A percentile compares a stretch with the other conserved stretches of the same genome.
Conservation (phyloP, 1,140 invertebrate species). For the Drosophila melanogaster region Release_6_plus_ISO1_MT NT_033777.3:4335001-4335500, state of each 20-base stretch:
- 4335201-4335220: conserved; percentile 63
- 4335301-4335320: conserved; percentile 54
- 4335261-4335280: conserved; percentile 67
- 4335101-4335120: conserved; percentile 43
- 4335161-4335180: conserved; percentile 37
- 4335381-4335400: conserved; percentile 53
- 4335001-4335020: conserved; percentile 71
- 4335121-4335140: conserved; percentile 56
- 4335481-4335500: conserved; percentile 36
- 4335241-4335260: conserved; percentile 69
- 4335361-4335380: conserved; percentile 69
- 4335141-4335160: conserved; percentile 39
- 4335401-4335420: conserved; percentile 38
- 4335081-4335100: conserved; percentile 15
- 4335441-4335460: conserved; percentile 57
- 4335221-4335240: conserved; percentile 50
- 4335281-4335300: conserved; percentile 40
- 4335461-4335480: conserved; percentile 50
- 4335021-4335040: conserved; percentile 41
- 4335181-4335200: conserved; percentile 62
- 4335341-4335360: conserved; percentile 64
- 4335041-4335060: conserved; percentile 17
- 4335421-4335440: conserved; percentile 28
- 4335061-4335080: conserved; percentile 56
- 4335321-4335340: conserved; percentile 66